These are phyloP conservation scores for Siniperca knerii DNA, from an alignment of 2,113 vertebrate species.

Conservation along the genomic window DNA sequence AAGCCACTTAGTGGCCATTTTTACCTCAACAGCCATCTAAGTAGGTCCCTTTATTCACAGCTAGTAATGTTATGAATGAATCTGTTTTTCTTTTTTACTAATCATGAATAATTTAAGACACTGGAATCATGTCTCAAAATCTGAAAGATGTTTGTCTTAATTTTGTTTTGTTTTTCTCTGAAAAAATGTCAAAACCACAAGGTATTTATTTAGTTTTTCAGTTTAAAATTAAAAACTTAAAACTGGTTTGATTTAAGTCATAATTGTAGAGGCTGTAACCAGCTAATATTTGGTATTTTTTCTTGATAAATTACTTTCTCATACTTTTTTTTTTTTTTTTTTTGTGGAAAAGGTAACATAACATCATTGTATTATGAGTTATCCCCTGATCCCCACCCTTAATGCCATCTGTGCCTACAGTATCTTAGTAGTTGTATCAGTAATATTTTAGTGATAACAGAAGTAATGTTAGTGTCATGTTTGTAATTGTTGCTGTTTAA, in stretches of 20 bases:
- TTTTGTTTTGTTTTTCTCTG: background rate
- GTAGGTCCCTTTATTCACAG: background rate
- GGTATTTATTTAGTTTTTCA: no score
- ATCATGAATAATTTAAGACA: background rate
- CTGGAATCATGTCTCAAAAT: background rate
- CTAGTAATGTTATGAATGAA: background rate
- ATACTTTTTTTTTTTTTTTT: background rate
- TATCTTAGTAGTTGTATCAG: background rate
- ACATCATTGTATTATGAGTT: background rate
- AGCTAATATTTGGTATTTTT: background rate
- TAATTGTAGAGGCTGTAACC: background rate
- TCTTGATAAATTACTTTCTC: background rate
- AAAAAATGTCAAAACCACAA: background rate
- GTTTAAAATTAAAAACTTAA: no score
- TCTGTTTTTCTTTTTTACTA: background rate
- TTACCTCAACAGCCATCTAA: no score
- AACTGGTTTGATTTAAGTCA: no score
- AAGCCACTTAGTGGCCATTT: background rate
- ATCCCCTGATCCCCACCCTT: background rate
- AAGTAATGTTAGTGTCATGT: background rate
- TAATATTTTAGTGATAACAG: background rate
- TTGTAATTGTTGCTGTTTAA: background rate
- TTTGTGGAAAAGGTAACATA: background rate
- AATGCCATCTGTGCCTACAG: background rate
- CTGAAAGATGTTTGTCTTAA: background rate